A percentile compares a stretch with the other conserved stretches of the same genome.
Evolutionary conservation across 2,113 vertebrate species (phyloP).

Genomic region (Hepsetus odoe): DNA sequence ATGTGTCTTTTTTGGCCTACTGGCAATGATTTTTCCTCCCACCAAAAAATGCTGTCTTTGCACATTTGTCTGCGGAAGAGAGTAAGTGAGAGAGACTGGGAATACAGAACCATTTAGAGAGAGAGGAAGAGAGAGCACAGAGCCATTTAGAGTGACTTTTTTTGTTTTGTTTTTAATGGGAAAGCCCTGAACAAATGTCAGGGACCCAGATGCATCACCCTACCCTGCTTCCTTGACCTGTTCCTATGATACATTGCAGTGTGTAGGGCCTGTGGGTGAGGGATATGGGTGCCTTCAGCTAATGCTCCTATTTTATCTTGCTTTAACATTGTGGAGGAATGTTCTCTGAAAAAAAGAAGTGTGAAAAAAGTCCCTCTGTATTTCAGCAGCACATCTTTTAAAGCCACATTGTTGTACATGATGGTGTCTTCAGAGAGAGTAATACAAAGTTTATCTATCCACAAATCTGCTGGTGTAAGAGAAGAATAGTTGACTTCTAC

Average conservation of each 20-base stretch:
- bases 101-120: slow-evolving; percentile 39
- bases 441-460: neutral
- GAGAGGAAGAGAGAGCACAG: slow-evolving; percentile 38
- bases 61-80: slow-evolving; percentile 45
- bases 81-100: neutral
- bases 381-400: neutral
- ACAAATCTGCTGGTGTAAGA: neutral
- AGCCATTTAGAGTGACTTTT: slow-evolving; percentile 56
- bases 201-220: slow-evolving; percentile 62
- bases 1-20: slow-evolving; percentile 31
- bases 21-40: slow-evolving; percentile 53
- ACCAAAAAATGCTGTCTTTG: slow-evolving; percentile 44
- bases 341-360: neutral
- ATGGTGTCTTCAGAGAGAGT: neutral
- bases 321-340: slow-evolving; percentile 63
- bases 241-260: slow-evolving; percentile 68
- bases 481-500: neutral
- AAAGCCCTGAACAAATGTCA: slow-evolving; percentile 68
- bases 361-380: neutral
- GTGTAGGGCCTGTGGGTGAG: slow-evolving; percentile 62
- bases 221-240: slow-evolving; percentile 33
- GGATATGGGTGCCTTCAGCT: slow-evolving; percentile 65
- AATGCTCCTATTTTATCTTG: slow-evolving; percentile 68
- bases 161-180: slow-evolving; percentile 69
- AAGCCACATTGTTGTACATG: neutral